Evolutionary conservation across 2,888 invertebrate species (phyloP), one percentile per base, ranked within the genome.

Genomic region (Acronicta aceris): DNA sequence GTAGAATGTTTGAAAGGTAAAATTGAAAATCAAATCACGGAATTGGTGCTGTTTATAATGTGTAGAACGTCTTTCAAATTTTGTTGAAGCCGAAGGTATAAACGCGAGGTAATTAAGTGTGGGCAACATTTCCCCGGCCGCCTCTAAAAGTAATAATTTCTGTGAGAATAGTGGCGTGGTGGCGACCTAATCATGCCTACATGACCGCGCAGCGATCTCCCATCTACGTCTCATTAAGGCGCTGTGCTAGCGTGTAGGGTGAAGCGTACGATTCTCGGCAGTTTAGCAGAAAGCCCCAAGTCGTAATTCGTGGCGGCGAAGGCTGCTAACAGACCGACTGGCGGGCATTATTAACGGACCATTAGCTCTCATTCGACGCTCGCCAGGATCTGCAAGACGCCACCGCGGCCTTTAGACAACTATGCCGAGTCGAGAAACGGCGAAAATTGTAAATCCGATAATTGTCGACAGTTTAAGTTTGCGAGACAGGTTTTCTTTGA

Each of bases 281-380:
- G 86, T 87, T 88, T 85, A 89, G 80, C 81, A 85, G 88, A 88
- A 85, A 87, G 84, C 86, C 82, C 82, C 81, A 79, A 83, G 82
- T 86, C 89, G 89, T 91, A 89, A 90, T 84, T 92, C 88, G 85
- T 84, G 82, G 81, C 83, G 82, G 81, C 79, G 84, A 81, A 84
- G 85, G 85, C 84, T 83, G 88, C 85, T 89, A 87, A 88, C 87
- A 87, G 88, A 87, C 80, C 85, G 86, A 88, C 89, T 88, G 88
- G 85, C 84, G 85, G 79, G 86, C 88, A 88, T 92, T 92, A 92
- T 90, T 88, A 91, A 90, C 91, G 89, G 87, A 70, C 89, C 91
- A 92, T 92, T 92, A 92, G 90, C 85, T 86, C 83, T 85, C 87
- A 83, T 89, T 89, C 91, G 87, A 83, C 79, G 86, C 85, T 83